Evolutionary conservation across 2,113 vertebrate species (phyloP).

Genomic region (Dromaius novaehollandiae): DNA sequence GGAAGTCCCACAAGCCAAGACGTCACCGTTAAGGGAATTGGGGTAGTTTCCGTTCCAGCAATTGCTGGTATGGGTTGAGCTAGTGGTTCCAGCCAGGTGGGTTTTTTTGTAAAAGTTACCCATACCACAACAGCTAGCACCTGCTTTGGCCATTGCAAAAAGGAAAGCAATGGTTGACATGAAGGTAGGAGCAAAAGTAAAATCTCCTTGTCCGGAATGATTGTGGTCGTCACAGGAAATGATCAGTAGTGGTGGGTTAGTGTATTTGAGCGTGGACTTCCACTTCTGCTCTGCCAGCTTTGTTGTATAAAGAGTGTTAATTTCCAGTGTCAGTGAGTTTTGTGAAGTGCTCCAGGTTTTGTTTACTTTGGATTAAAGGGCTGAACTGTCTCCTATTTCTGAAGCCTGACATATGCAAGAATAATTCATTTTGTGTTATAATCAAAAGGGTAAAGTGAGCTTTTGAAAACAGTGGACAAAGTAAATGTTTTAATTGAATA

Average conservation of each 20-base stretch:
- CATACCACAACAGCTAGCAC: rapidly evolving
- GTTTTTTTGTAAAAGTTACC: neutral
- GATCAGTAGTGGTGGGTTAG: no score
- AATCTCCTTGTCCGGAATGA: neutral
- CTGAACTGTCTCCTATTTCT: neutral
- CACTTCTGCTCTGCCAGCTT: neutral
- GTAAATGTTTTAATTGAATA: neutral
- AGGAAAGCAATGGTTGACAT: neutral
- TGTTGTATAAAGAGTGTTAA: neutral
- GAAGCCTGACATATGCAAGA: neutral
- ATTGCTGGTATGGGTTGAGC: neutral
- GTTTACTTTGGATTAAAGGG: neutral
- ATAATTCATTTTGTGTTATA: neutral
- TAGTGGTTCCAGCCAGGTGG: neutral
- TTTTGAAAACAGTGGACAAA: neutral
- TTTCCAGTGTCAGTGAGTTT: neutral
- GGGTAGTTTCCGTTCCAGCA: neutral
- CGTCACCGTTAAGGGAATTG: neutral
- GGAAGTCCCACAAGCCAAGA: no score
- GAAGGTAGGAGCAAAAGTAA: neutral
- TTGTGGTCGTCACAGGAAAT: neutral
- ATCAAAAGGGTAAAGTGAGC: neutral
- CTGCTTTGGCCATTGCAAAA: neutral
- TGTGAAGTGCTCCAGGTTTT: neutral
- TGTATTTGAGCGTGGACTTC: neutral